A percentile compares a stretch with the other conserved stretches of the same genome.
These are phyloP conservation scores for Stichodactyla mertensii DNA, from an alignment of 64 coral and sea anemone species.

Conservation along the genomic window DNA sequence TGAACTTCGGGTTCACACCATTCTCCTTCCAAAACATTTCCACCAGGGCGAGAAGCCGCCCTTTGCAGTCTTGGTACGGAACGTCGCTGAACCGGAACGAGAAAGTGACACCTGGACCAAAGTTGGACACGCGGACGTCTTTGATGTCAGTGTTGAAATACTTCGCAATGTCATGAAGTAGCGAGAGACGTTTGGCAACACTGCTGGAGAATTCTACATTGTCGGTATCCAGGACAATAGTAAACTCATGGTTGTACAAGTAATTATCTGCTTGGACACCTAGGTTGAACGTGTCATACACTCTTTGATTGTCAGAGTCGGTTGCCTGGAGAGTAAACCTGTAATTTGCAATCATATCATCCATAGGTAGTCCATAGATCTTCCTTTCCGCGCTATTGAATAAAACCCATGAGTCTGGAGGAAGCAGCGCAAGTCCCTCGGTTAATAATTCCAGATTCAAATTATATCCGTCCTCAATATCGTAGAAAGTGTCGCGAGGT, in stretches of 20 bases:
- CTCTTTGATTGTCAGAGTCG: conserved; percentile 6
- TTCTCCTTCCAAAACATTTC: conserved; percentile 7
- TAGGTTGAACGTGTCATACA: not conserved
- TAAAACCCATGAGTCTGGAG: not conserved
- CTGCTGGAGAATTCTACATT: conserved; percentile 17
- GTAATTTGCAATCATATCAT: not conserved
- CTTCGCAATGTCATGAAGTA: conserved; percentile 30
- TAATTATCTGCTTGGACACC: not conserved
- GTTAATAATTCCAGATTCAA: conserved; percentile 21
- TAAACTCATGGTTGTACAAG: conserved; percentile 35
- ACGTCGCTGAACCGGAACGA: conserved; percentile 38
- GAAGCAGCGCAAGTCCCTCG: not conserved
- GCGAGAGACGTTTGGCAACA: conserved; percentile 10
- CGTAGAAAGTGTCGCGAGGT: conserved; percentile 44
- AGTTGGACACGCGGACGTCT: conserved; percentile 20
- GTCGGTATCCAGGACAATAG: conserved; percentile 17
- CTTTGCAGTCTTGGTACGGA: conserved; percentile 12
- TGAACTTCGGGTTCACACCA: conserved; percentile 9
- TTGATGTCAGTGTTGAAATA: conserved; percentile 26
- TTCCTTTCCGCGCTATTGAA: conserved; percentile 2
- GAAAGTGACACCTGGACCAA: conserved; percentile 21
- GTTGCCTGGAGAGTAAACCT: conserved; percentile 12
- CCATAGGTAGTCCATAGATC: conserved; percentile 34
- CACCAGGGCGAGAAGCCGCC: not conserved
- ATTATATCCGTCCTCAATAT: conserved; percentile 27